Evolutionary conservation across 2,113 vertebrate species (phyloP).

Genomic region (Phaethon lepturus): DNA sequence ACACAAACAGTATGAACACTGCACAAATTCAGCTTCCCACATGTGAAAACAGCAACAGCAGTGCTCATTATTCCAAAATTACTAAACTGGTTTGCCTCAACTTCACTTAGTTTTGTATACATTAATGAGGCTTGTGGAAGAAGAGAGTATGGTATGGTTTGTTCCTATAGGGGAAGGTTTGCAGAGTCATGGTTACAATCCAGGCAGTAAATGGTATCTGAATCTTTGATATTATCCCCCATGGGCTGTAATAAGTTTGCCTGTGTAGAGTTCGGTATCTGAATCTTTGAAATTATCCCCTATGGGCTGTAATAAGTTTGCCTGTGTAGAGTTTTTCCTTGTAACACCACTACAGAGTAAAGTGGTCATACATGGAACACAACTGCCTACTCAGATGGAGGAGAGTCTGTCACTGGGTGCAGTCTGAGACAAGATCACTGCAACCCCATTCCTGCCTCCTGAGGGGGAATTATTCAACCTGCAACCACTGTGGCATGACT

Average conservation of each 20-base stretch:
- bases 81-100: not conserved
- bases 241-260: not conserved
- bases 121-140: not conserved
- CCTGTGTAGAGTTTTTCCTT: not conserved
- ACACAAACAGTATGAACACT: not conserved
- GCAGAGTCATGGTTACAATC: not conserved
- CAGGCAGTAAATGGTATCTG: not conserved
- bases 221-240: not conserved
- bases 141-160: not conserved
- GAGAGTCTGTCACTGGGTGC: not conserved
- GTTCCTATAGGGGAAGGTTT: not conserved
- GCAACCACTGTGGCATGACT: too few species aligned
- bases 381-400: not conserved
- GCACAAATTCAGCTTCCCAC: not conserved
- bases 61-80: not conserved
- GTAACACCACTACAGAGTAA: not conserved
- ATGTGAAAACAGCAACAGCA: rapidly evolving
- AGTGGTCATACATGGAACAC: not conserved
- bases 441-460: not conserved
- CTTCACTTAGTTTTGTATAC: not conserved
- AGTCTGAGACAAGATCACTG: not conserved
- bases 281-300: not conserved
- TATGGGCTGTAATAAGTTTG: not conserved
- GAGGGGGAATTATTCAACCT: not conserved
- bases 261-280: not conserved